Evolutionary conservation across 2,888 invertebrate species (phyloP).

Genomic region (Leucoptera coffeella): DNA sequence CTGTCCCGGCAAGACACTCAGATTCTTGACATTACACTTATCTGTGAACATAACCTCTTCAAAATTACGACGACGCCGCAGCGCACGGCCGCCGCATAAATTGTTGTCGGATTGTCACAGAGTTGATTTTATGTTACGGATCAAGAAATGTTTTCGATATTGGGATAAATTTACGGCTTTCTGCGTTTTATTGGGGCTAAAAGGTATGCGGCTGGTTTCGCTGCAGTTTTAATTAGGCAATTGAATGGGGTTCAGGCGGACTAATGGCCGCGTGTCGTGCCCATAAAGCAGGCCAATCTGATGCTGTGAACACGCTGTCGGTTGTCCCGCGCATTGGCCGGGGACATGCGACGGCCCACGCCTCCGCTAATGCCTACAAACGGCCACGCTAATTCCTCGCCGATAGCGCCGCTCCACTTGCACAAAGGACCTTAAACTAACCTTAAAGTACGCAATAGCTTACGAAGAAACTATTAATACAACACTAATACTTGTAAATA

Average conservation of each 20-base stretch:
- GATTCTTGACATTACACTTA: constrained; percentile 39
- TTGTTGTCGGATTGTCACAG: constrained; percentile 35
- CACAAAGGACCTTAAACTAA: too few species aligned
- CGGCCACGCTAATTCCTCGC: too few species aligned
- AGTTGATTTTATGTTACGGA: constrained; percentile 45
- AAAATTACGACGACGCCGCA: constrained; percentile 41
- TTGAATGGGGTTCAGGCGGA: constrained; percentile 16
- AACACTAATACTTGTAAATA: too few species aligned
- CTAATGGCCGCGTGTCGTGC: constrained; percentile 33
- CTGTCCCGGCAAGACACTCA: constrained; percentile 33
- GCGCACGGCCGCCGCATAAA: constrained; percentile 34
- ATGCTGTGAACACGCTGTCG: constrained; percentile 44
- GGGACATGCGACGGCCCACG: constrained; percentile 39
- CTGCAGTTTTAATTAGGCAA: constrained; percentile 4
- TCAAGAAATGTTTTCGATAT: constrained; percentile 49
- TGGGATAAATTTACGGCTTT: constrained; percentile 30
- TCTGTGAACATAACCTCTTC: constrained; percentile 45
- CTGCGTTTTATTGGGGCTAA: neutral
- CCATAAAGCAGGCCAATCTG: constrained; percentile 43
- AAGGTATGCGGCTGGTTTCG: neutral
- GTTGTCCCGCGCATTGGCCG: constrained; percentile 29
- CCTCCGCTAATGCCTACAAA: too few species aligned
- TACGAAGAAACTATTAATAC: too few species aligned
- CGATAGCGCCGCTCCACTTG: too few species aligned
- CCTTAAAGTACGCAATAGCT: too few species aligned